Base-by-base conservation (phyloP, 2,113 vertebrate genomes). In the Picathartes gymnocephalus region DNA sequence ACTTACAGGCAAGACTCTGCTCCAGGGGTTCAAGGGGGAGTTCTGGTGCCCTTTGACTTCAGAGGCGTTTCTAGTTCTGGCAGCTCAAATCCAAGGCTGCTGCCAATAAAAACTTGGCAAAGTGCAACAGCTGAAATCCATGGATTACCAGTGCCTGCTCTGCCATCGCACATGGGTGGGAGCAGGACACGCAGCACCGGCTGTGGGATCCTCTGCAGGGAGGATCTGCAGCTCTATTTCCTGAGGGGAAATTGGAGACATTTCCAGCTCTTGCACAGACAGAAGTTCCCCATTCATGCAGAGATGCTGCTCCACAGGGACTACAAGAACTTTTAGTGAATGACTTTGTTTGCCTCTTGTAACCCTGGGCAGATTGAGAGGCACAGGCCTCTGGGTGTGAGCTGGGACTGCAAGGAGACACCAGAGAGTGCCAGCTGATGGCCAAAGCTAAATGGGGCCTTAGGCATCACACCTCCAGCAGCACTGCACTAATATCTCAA, bases 81-180 rank as follows among this genome's bases (percentile, higher is more conserved):
- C 64, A 57, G 45, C 13, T 80, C 53, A 22, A 73, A 17, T 30
- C 24, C 7, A 47, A 45, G 27, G 24, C 45, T 48, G 21, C 83
- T 90, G 84, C 40, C 83, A 96, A 33, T 25, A 79, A 58, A 86
- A 92, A 69, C 39, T 61, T 50, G 71, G 51, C 84, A 17, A 3
- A 4, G 31, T 45, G 31, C 4, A 7, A 48, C 33, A 42, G 62
- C 15, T 74, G 68, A 62, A 81, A 76, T 60, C 58, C 68, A 51
- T 4, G 4, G 61, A 60, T 97, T 93, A 91, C 35, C 72, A 31
- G 68, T 1, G 3, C 51, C 54, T 2, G 0, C 70, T 57, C 60
- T 7, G 3, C n/a, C 5, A 8, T 70, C 18, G 8, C 72, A 45
- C 24, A 22, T 0, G 4, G 70, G 60, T 7, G 0, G 64, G 74